A percentile compares a stretch with the other conserved stretches of the same genome.
phyloP scores from a whole-genome alignment of 2,797 vertebrate species.

The Sphenodon punctatus region DNA sequence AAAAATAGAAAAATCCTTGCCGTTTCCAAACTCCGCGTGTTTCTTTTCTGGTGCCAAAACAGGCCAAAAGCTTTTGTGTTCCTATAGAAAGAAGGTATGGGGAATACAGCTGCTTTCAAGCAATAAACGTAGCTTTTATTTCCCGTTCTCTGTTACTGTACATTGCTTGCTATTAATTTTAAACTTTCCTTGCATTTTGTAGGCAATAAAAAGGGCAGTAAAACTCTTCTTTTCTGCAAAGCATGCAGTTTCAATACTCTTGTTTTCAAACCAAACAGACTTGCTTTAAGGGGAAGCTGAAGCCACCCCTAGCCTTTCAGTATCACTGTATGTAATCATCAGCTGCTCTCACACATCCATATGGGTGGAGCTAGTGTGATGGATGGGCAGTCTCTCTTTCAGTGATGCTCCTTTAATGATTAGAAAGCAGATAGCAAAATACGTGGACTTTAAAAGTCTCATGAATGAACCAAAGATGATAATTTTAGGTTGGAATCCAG shows the following conservation, averaged over 20 bases:
- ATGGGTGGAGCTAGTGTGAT: neutral
- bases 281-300: constrained; percentile 23
- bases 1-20: fast-evolving
- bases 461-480: neutral
- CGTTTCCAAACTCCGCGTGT: neutral
- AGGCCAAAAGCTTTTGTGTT: neutral
- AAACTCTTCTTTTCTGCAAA: constrained; percentile 35
- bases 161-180: constrained; percentile 49
- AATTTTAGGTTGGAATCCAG: too few relatives aligned
- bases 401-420: neutral
- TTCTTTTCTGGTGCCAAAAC: neutral
- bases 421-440: neutral
- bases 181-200: constrained; percentile 47
- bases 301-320: constrained; percentile 2
- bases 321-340: neutral
- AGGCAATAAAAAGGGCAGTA: constrained; percentile 53
- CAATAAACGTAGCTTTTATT: constrained; percentile 45
- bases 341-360: neutral
- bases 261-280: constrained; percentile 21
- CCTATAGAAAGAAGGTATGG: constrained; percentile 2
- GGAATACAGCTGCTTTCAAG: neutral
- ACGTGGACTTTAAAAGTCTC: neutral
- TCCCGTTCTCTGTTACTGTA: constrained; percentile 22
- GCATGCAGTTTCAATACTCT: neutral
- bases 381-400: neutral